Percentiles rank a stretch among this genome's conserved stretches.
These are phyloP conservation scores for Patella ulyssiponensis DNA, from an alignment of 2,888 invertebrate species.

Conservation along the genomic window DNA sequence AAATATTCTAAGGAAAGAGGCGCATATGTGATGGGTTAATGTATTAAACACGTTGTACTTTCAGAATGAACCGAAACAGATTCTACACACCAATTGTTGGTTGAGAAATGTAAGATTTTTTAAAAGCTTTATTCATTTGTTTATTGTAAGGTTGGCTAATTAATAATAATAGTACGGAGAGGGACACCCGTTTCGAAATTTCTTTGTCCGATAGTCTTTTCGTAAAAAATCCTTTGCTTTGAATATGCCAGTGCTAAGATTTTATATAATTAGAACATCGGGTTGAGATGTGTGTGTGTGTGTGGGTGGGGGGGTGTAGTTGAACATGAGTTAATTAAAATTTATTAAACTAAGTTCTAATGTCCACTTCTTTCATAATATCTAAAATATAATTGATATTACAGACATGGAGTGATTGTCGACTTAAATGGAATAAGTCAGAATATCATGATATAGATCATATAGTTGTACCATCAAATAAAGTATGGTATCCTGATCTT, in stretches of 20 bases:
- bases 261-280: too few species aligned
- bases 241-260: too few species aligned
- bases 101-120: not conserved
- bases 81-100: constrained; percentile 4
- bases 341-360: not conserved
- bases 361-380: too few species aligned
- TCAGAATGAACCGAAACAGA: constrained; percentile 5
- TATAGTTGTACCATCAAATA: constrained; percentile 15
- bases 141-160: too few species aligned
- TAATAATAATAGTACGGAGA: too few species aligned
- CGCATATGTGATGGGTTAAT: too few species aligned
- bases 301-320: not conserved
- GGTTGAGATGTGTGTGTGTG: too few species aligned
- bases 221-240: too few species aligned
- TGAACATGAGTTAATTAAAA: not conserved
- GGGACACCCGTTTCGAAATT: too few species aligned
- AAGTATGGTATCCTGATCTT: constrained; percentile 25
- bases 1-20: too few species aligned
- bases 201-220: too few species aligned
- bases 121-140: too few species aligned
- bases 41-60: not conserved
- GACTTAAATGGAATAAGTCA: constrained; percentile 40
- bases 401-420: constrained; percentile 52
- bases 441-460: constrained; percentile 35
- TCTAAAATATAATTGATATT: not conserved